Percentiles rank a stretch among this genome's conserved stretches.
phyloP scores from a whole-genome alignment of 2,113 vertebrate genomes.

The Amia ocellicauda region DNA sequence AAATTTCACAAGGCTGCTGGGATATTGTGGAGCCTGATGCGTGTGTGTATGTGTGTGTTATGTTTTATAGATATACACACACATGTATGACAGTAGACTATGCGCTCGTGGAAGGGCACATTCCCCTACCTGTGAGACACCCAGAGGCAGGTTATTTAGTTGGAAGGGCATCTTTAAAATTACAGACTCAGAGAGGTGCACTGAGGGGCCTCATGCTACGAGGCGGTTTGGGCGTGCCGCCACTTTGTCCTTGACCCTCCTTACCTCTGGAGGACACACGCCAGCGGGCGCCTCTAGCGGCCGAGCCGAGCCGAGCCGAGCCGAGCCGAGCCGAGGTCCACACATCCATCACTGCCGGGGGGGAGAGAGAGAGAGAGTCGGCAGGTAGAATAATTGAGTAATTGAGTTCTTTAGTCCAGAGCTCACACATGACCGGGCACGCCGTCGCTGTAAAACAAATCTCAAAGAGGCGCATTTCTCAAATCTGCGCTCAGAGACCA shows the following conservation, averaged over 20 bases:
- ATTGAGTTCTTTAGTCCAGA: too few species aligned
- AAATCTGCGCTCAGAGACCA: too few species aligned
- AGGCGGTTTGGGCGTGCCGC: constrained; percentile 60
- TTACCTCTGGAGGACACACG: constrained; percentile 28
- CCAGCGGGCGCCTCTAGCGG: constrained; percentile 32
- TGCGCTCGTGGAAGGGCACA: too few species aligned
- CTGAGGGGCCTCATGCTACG: too few species aligned
- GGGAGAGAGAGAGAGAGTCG: neutral
- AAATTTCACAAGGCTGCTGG: constrained; percentile 45
- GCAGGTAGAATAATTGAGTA: constrained; percentile 7
- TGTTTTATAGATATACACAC: neutral
- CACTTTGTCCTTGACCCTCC: constrained; percentile 30
- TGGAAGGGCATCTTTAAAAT: too few species aligned
- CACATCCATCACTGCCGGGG: too few species aligned
- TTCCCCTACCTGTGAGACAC: neutral
- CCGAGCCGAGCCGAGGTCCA: neutral
- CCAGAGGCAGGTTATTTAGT: too few species aligned
- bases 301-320: neutral
- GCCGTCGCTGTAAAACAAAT: too few species aligned
- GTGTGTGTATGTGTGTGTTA: neutral
- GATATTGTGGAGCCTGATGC: neutral
- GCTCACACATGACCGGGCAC: too few species aligned
- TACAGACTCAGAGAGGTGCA: too few species aligned
- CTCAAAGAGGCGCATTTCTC: too few species aligned
- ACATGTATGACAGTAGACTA: neutral